Evolutionary conservation across 2,888 invertebrate genomes (phyloP).

Genomic region (Drosophila neoperkinsi): DNA sequence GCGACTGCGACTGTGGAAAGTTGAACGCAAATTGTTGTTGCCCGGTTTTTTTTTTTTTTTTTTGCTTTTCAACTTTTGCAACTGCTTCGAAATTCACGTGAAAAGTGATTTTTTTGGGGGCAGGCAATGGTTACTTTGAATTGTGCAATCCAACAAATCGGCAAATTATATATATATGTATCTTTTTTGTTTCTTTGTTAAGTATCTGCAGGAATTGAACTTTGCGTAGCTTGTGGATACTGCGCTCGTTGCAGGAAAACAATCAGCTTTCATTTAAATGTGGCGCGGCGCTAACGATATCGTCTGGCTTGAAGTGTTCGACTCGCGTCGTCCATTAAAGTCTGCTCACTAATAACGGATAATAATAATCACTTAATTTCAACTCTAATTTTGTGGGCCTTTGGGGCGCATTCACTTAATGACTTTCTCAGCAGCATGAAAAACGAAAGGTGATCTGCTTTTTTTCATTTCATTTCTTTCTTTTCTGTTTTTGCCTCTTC

Average conservation of each 20-base stretch:
- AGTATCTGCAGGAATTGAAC: neutral
- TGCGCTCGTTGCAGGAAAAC: neutral
- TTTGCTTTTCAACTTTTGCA: slow-evolving; percentile 66
- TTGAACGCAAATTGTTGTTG: slow-evolving; percentile 73
- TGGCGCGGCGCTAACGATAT: slow-evolving; percentile 54
- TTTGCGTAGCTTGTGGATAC: neutral
- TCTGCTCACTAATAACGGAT: slow-evolving; percentile 40
- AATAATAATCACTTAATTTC: slow-evolving; percentile 80
- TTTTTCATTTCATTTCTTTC: slow-evolving; percentile 21
- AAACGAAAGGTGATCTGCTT: slow-evolving; percentile 75
- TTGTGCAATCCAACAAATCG: slow-evolving; percentile 37
- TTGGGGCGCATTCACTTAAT: slow-evolving; percentile 58
- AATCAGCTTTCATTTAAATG: slow-evolving; percentile 68
- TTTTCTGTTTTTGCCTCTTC: neutral
- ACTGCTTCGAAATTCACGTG: slow-evolving; percentile 56
- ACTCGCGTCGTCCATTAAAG: neutral
- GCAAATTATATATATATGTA: neutral
- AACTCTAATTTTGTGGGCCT: slow-evolving; percentile 61
- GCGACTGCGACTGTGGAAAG: slow-evolving; percentile 68
- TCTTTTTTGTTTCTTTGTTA: neutral
- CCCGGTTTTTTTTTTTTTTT: slow-evolving; percentile 8
- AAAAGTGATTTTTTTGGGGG: slow-evolving; percentile 59
- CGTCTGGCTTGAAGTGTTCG: neutral
- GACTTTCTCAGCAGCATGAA: slow-evolving; percentile 70
- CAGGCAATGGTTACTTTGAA: slow-evolving; percentile 9